Base-by-base conservation (phyloP, 2,113 vertebrate genomes). In the Pelusios castaneus region DNA sequence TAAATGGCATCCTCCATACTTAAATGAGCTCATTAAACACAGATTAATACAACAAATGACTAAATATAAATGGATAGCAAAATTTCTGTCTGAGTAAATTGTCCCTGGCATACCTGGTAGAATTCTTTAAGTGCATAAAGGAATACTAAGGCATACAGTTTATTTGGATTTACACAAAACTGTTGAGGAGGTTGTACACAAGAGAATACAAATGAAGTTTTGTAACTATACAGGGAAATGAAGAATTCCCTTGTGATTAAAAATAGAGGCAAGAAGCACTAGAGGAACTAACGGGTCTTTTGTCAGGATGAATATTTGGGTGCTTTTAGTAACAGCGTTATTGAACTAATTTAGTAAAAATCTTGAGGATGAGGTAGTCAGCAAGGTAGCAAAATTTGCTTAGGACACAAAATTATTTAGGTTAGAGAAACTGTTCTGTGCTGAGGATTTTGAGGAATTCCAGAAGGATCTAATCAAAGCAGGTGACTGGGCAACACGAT, bases 381-480 rank as follows among this genome's bases (percentile, higher is more conserved):
- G 55, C 49, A 96, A 85, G 47, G 80, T 52, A 21, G 76, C 90
- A 82, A 97, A 94, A 95, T 95, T 89, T 95, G 95, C 95, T 97
- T 97, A 97, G 73, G 92, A 90, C 84, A 93, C 27, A 91, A 88
- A 98, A 98, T 97, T 96, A 97, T 95, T 88, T 89, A 96, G 96
- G 94, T 93, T 96, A 91, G 80, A 84, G 54, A 94, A 97, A 96
- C 94, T 88, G 51, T 52, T 52, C 51, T 52, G 51, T 52, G 51
- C 75, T 89, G 95, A 96, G 93, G 96, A 95, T 70, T 85, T 60
- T 87, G 90, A 89, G 85, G 87, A 97, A 97, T 97, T 98, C 97
- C 97, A 97, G 91, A 92, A 97, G 97, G 97, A 98, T 92, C 95
- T 97, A 95, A 97, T 97, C 97, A 97, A 97, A 98, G 89, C n/a